These are phyloP conservation scores for Epizoanthus stellaris DNA, from an alignment of 92 coral and sea anemone species.

Conservation along the genomic window DNA sequence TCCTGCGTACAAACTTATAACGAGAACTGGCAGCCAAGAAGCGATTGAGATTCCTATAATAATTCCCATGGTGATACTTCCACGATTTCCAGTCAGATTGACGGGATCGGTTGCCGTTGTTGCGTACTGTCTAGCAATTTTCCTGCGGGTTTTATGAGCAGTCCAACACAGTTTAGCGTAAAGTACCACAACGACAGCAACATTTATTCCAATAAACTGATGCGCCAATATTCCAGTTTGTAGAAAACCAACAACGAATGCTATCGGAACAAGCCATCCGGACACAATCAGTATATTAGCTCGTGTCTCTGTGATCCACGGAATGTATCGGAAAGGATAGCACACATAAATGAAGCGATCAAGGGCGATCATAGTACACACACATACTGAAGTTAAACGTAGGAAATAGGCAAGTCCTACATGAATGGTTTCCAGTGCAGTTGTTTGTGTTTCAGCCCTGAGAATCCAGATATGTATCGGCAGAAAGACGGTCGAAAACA, in stretches of 20 bases:
- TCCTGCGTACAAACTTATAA: neutral
- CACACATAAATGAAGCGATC: constrained; percentile 24
- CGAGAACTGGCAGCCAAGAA: neutral
- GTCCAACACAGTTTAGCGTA: neutral
- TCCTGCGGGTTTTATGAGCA: neutral
- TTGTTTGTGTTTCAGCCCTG: neutral
- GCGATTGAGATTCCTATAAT: neutral
- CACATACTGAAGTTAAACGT: neutral
- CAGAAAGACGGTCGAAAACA: neutral
- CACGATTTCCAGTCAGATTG: neutral
- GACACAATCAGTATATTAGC: neutral
- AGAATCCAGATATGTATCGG: constrained; percentile 16
- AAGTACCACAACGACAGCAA: neutral
- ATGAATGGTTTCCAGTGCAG: neutral
- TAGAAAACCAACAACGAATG: neutral
- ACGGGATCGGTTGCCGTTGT: neutral
- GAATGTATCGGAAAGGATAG: constrained; percentile 9
- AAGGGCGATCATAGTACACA: constrained; percentile 8
- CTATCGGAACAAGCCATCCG: neutral
- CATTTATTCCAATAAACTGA: neutral
- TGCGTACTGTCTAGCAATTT: neutral
- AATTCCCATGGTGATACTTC: neutral
- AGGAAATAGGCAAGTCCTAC: neutral
- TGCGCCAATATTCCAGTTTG: neutral
- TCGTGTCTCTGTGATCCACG: constrained; percentile 1